phyloP scores from a whole-genome alignment of 2,888 invertebrate species.

The Drosophila infuscata region DNA sequence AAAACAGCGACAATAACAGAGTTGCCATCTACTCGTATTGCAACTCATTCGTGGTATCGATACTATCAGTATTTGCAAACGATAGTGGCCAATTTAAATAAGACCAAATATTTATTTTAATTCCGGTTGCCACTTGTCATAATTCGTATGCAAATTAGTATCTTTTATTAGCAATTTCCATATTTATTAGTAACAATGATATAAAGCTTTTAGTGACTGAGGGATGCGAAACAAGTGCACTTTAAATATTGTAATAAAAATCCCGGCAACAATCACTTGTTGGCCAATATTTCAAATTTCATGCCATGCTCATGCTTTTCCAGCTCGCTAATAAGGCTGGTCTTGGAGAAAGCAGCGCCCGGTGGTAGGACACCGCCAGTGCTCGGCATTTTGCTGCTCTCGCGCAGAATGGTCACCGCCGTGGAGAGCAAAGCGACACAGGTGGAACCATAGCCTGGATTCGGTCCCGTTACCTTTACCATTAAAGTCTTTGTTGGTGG shows the following conservation, averaged over 20 bases:
- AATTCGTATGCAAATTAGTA: background rate
- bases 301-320: constrained; percentile 88
- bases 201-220: constrained; percentile 5
- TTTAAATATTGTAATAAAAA: background rate
- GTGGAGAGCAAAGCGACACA: constrained; percentile 90
- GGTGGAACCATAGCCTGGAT: constrained; percentile 92
- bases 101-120: background rate
- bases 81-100: background rate
- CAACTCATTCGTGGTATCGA: constrained; percentile 14
- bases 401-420: constrained; percentile 91
- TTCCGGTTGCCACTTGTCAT: background rate
- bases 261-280: constrained; percentile 62
- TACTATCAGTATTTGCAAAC: constrained; percentile 20
- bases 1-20: constrained; percentile 39
- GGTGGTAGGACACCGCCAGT: constrained; percentile 96
- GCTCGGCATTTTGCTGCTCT: constrained; percentile 91
- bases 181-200: constrained; percentile 6
- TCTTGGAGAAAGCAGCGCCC: constrained; percentile 93
- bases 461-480: constrained; percentile 87
- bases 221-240: background rate
- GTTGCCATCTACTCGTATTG: constrained; percentile 29
- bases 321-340: constrained; percentile 91
- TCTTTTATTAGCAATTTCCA: constrained; percentile 18
- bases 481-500: constrained; percentile 88
- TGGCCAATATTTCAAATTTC: constrained; percentile 88